A percentile compares a stretch with the other conserved stretches of the same genome.
phyloP scores from a whole-genome alignment of 2,113 vertebrate genomes.

The Rhombomys opimus region DNA sequence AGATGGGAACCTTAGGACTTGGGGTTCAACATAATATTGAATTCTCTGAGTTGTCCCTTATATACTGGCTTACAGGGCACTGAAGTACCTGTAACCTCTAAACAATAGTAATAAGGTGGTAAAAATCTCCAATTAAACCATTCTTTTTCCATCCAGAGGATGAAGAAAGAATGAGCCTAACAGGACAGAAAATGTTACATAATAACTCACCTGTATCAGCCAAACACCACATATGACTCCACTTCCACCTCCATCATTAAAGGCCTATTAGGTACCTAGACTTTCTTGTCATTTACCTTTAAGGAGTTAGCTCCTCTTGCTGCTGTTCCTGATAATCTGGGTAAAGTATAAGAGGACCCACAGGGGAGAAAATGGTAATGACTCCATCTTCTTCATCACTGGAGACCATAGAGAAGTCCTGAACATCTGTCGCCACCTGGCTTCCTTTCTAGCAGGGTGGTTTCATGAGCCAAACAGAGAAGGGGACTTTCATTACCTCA shows the following conservation, averaged over 20 bases:
- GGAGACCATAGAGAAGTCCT: neutral
- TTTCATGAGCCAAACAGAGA: neutral
- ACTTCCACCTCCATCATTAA: neutral
- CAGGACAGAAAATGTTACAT: neutral
- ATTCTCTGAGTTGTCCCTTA: neutral
- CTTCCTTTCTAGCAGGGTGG: neutral
- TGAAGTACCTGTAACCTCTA: neutral
- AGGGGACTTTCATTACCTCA: neutral
- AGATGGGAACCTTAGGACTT: neutral
- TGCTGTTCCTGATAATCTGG: neutral
- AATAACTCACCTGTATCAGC: neutral
- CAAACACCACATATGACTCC: neutral
- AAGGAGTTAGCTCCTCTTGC: neutral
- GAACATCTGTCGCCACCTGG: neutral
- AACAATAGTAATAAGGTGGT: neutral
- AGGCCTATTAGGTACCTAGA: neutral
- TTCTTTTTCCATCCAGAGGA: neutral
- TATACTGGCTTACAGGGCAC: neutral
- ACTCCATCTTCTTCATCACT: neutral
- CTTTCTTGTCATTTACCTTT: neutral
- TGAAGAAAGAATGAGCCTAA: neutral
- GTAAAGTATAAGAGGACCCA: neutral
- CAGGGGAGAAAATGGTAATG: neutral
- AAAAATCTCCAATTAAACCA: neutral
- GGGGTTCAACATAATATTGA: neutral